These are phyloP conservation scores for Scomber colias DNA, from an alignment of 2,113 vertebrate genomes.

Conservation along the genomic window DNA sequence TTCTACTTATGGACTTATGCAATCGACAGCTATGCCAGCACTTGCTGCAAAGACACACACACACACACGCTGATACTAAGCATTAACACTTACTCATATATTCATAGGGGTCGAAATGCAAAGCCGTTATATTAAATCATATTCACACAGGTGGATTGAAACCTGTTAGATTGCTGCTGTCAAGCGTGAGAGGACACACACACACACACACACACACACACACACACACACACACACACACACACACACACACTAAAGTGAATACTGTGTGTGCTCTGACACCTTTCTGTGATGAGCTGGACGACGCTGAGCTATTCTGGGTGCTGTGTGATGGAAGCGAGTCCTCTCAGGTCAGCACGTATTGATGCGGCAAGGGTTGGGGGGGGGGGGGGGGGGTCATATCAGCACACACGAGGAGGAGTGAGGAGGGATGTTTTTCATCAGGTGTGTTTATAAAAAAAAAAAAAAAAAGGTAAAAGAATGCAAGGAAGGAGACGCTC, in stretches of 20 bases:
- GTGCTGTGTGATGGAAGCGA: constrained; percentile 31
- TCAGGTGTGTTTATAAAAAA: neutral
- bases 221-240: no score
- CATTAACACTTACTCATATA: neutral
- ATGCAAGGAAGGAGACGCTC: constrained; percentile 35
- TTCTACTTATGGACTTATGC: constrained; percentile 48
- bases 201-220: no score
- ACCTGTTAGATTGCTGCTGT: constrained; percentile 38
- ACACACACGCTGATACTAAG: neutral
- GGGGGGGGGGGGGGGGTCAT: neutral
- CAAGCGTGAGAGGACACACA: neutral
- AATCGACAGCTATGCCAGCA: constrained; percentile 44
- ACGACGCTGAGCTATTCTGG: constrained; percentile 52
- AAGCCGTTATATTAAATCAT: neutral
- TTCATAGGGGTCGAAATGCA: neutral
- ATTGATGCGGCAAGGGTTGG: neutral
- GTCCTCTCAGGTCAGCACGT: neutral
- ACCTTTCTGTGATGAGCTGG: constrained; percentile 13
- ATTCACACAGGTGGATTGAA: constrained; percentile 12
- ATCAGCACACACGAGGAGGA: neutral
- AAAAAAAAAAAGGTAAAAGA: neutral
- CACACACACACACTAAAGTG: neutral
- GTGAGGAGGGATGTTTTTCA: neutral
- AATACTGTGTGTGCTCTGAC: neutral
- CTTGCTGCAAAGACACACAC: neutral